Conservation (phyloP, 1,140 invertebrate genomes). For the Caenorhabditis elegans region DNA sequence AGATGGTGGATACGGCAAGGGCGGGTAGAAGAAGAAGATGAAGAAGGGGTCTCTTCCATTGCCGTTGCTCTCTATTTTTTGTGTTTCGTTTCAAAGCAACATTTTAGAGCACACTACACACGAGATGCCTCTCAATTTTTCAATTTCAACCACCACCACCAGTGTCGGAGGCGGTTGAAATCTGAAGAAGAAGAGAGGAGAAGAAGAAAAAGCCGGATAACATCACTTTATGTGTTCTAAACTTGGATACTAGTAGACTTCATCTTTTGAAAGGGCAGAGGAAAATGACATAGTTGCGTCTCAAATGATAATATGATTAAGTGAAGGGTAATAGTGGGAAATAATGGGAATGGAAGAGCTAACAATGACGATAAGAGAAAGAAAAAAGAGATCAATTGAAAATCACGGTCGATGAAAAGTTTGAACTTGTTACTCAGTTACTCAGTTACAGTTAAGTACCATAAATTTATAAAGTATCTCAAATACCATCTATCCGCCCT, state of each 20-base stretch:
- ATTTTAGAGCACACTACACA: slow-evolving; percentile 31
- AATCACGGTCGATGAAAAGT: background rate
- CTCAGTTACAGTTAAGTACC: too few relatives aligned
- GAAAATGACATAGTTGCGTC: too few relatives aligned
- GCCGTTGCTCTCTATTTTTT: background rate
- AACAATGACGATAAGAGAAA: background rate
- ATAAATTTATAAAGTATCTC: too few relatives aligned
- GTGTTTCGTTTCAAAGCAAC: background rate
- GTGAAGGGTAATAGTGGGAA: background rate
- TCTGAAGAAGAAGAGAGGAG: background rate
- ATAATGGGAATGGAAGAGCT: background rate
- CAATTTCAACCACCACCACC: background rate
- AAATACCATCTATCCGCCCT: background rate
- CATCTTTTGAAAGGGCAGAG: too few relatives aligned
- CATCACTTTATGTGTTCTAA: slow-evolving; percentile 18
- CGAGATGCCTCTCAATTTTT: slow-evolving; percentile 14
- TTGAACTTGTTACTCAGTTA: too few relatives aligned
- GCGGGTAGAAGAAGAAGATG: background rate
- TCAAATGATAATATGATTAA: background rate
- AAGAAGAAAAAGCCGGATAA: slow-evolving; percentile 5
- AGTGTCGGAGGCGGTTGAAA: slow-evolving; percentile 13
- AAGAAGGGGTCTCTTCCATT: background rate
- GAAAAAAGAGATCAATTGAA: background rate
- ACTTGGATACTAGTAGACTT: background rate
- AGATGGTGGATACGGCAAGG: background rate